Base-by-base conservation (phyloP, 2,888 invertebrate genomes). In the Caenorhabditis imperialis region DNA sequence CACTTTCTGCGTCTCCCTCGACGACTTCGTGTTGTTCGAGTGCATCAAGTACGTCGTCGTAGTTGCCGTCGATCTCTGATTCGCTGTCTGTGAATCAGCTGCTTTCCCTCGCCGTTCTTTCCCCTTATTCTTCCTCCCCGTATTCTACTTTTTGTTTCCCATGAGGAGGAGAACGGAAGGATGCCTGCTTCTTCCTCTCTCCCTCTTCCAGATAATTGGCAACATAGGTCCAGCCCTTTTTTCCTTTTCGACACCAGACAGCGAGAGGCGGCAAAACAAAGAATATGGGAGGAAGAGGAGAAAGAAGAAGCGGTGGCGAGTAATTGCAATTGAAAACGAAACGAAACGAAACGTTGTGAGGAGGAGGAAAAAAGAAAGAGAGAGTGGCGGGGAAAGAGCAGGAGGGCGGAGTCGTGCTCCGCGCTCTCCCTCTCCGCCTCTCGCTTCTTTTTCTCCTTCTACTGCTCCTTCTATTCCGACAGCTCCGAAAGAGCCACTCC, bases 271-370 rank as follows among this genome's bases (percentile, higher is more conserved):
- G 20, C 2, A 30, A 12, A 14, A 40, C 14, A 33, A 44, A 27
- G 48, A 47, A 48, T 37, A 48, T 42, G 47, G 16, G 5, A 22
- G 22, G 51, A 18, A 1, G 30, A 40, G 10, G 55, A 20, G 25
- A 6, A 35, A 12, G 25, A 30, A 37, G 27, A n/a, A 14, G 40
- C 16, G 40, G 53, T 45, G 42, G 65, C 54, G 40, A 57, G 65
- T 57, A 67, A 57, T 63, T 63, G 63, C 63, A 63, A 63, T 63
- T 55, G 40, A 57, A 57, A 55, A 55, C 47, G 55, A 38, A 33
- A 25, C 16, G 12, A 38, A 25, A 42, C 25, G 25, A 57, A 47
- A 27, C 33, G 45, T 35, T 35, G 23, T 14, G 44, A 50, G 50
- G 40, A 42, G n/a, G 51, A 35, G 47, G 47, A 38, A 37, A 42